Percentiles rank a stretch among this genome's conserved stretches.
Evolutionary conservation across 2,113 vertebrate species (phyloP).

Genomic region (Cardinalis cardinalis): DNA sequence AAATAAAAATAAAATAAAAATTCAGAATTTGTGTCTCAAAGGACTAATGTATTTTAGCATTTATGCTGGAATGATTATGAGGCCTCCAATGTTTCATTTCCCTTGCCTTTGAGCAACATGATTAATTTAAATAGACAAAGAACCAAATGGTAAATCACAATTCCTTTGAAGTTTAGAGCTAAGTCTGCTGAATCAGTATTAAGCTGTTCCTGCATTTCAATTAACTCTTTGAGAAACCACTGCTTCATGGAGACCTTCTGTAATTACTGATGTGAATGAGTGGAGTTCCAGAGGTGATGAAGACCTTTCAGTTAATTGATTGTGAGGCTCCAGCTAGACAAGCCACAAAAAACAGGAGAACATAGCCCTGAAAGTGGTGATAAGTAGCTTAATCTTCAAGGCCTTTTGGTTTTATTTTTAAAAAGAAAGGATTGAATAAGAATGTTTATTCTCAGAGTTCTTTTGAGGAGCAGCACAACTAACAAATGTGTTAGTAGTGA

Average conservation of each 20-base stretch:
- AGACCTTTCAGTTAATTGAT: constrained; percentile 49
- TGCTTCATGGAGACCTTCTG: constrained; percentile 16
- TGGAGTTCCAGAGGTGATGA: constrained; percentile 43
- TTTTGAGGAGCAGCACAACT: constrained; percentile 22
- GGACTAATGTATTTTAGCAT: background rate
- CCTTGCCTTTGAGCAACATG: background rate
- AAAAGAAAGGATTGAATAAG: constrained; percentile 7
- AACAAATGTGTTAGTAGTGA: constrained; percentile 9
- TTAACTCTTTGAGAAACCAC: constrained; percentile 53
- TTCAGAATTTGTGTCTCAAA: background rate
- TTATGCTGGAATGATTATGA: background rate
- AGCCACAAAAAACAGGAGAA: background rate
- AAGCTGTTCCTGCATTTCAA: constrained; percentile 37
- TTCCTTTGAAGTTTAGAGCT: constrained; percentile 41
- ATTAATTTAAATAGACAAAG: constrained; percentile 53
- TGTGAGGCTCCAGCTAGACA: constrained; percentile 20
- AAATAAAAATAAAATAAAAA: constrained; percentile 13
- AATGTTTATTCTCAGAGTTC: constrained; percentile 3
- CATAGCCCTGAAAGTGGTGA: background rate
- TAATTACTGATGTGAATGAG: constrained; percentile 40
- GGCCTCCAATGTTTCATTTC: background rate
- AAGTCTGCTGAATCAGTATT: constrained; percentile 49
- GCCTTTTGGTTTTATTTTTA: constrained; percentile 1
- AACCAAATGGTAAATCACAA: constrained; percentile 31
- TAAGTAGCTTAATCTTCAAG: constrained; percentile 44